Evolutionary conservation across 1,140 invertebrate genomes (phyloP).

Genomic region (Sycophaga agraensis): DNA sequence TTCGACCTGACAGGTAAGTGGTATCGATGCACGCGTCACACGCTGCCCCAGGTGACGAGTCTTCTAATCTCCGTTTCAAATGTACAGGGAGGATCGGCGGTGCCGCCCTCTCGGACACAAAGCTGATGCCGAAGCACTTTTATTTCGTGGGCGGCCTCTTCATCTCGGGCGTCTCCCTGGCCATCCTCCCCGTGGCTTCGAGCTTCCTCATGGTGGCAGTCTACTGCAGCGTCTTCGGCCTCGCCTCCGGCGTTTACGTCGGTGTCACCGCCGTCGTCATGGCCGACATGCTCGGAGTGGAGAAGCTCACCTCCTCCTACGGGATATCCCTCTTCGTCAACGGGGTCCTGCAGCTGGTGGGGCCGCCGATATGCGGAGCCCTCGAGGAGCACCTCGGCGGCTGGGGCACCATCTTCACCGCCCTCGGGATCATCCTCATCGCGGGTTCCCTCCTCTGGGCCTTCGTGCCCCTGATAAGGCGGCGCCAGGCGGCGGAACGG

Average conservation of each 20-base stretch:
- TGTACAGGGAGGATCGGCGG: slow-evolving; percentile 67
- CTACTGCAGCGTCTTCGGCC: slow-evolving; percentile 75
- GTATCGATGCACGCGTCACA: background rate
- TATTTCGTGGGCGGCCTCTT: slow-evolving; percentile 78
- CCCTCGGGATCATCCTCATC: slow-evolving; percentile 72
- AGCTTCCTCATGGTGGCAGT: slow-evolving; percentile 61
- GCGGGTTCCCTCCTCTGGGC: slow-evolving; percentile 73
- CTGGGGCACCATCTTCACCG: slow-evolving; percentile 71
- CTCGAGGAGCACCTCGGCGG: slow-evolving; percentile 66
- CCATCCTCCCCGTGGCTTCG: slow-evolving; percentile 66
- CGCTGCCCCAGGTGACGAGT: background rate
- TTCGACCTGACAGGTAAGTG: slow-evolving; percentile 71
- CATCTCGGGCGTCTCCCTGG: slow-evolving; percentile 72
- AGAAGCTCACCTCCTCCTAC: slow-evolving; percentile 80
- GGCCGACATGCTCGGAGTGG: slow-evolving; percentile 81
- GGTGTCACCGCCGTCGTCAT: slow-evolving; percentile 83
- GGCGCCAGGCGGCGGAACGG: slow-evolving; percentile 40
- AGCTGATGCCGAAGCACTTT: slow-evolving; percentile 73
- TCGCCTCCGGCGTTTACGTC: slow-evolving; percentile 82
- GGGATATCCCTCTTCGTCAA: slow-evolving; percentile 83
- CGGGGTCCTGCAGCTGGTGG: slow-evolving; percentile 75
- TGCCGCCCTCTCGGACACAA: slow-evolving; percentile 74
- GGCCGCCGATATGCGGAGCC: slow-evolving; percentile 75
- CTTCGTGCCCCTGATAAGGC: slow-evolving; percentile 70
- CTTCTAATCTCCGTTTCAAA: background rate